Evolutionary conservation across 2,797 vertebrate species (phyloP).

Genomic region (Rhinoraja longicauda): DNA sequence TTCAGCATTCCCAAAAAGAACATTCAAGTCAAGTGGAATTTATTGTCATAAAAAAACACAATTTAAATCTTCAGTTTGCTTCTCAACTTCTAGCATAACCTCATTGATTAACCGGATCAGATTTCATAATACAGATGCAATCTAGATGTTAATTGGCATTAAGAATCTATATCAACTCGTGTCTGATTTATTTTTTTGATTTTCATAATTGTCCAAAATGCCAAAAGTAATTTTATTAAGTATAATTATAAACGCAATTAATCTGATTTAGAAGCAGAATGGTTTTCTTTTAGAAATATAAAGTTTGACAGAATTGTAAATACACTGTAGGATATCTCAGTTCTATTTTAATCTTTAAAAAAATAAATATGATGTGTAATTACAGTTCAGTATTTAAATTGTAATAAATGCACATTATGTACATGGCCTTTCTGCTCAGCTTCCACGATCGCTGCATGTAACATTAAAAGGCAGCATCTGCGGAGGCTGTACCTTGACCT

Average conservation of each 20-base stretch:
- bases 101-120: no score
- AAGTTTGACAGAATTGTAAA: not conserved
- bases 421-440: not conserved
- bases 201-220: conserved; percentile 1
- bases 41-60: no score
- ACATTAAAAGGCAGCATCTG: not conserved
- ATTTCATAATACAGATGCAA: not conserved
- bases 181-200: not conserved
- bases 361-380: not conserved
- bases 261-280: not conserved
- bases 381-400: not conserved
- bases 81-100: no score
- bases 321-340: not conserved
- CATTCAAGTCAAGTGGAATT: no score
- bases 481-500: not conserved
- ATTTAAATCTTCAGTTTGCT: no score
- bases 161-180: not conserved
- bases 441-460: not conserved
- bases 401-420: not conserved
- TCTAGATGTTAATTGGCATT: not conserved
- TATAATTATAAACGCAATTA: no score
- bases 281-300: not conserved
- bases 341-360: not conserved
- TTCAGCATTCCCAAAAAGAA: no score
- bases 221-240: not conserved